A percentile compares a stretch with the other conserved stretches of the same genome.
Conservation (phyloP, 2,888 invertebrate genomes). For the Cepaea hortensis region DNA sequence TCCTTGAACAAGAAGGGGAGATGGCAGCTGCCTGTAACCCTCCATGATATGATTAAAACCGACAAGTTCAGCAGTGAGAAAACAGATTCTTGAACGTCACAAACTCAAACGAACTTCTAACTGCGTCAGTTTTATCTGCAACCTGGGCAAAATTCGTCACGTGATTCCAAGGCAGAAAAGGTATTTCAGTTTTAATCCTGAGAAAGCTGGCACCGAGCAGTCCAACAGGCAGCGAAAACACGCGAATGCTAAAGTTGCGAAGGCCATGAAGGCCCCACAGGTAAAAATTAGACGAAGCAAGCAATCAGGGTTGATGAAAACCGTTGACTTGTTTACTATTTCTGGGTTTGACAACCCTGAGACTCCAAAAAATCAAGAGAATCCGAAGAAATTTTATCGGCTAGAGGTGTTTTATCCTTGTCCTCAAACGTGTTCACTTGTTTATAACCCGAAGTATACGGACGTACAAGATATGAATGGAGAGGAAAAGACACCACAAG, state of each 20-base stretch:
- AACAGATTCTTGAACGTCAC: conserved; percentile 50
- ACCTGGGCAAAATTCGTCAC: conserved; percentile 31
- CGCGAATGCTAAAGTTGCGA: not conserved
- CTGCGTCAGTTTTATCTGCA: conserved; percentile 51
- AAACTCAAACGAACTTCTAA: conserved; percentile 52
- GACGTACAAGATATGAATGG: not conserved
- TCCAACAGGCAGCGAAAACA: not conserved
- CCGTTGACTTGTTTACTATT: conserved; percentile 25
- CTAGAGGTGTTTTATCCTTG: conserved; percentile 52
- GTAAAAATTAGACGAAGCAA: not conserved
- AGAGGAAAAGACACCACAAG: conserved; percentile 5
- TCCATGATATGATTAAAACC: conserved; percentile 54
- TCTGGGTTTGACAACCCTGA: not conserved
- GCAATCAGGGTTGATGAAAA: not conserved
- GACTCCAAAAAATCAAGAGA: not conserved
- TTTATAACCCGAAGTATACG: conserved; percentile 53
- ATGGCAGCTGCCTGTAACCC: conserved; percentile 60
- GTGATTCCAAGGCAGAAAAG: conserved; percentile 28
- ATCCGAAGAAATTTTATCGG: conserved; percentile 3
- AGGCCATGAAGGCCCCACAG: not conserved
- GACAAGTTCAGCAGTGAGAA: conserved; percentile 12
- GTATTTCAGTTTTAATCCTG: conserved; percentile 44
- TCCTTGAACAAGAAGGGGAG: conserved; percentile 66
- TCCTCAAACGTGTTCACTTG: conserved; percentile 51
- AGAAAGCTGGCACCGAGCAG: not conserved